These are phyloP conservation scores for Leucoraja erinaceus DNA, from an alignment of 2,113 vertebrate genomes.

Conservation along the genomic window DNA sequence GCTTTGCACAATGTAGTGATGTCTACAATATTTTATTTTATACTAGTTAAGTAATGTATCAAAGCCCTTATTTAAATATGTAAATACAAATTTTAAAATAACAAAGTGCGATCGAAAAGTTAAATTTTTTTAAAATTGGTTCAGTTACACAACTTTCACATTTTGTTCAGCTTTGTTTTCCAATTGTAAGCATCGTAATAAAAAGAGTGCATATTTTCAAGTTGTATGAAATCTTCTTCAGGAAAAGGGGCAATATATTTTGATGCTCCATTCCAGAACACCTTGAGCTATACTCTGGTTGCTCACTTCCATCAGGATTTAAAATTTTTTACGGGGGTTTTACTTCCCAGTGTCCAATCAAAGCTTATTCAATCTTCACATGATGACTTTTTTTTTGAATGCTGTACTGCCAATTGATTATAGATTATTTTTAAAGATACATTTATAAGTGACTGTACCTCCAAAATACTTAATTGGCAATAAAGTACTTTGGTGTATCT, in stretches of 20 bases:
- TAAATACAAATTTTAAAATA: neutral
- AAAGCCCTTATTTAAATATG: slow-evolving; percentile 25
- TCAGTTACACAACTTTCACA: neutral
- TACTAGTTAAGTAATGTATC: neutral
- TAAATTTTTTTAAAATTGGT: slow-evolving; percentile 6
- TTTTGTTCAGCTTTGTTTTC: slow-evolving; percentile 10
- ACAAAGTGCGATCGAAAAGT: neutral
- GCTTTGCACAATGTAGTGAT: slow-evolving; percentile 20
- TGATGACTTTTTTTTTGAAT: neutral
- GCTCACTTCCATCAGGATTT: neutral
- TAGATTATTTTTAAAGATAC: neutral
- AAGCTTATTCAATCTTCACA: neutral
- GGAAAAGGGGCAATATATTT: neutral
- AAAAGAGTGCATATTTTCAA: neutral
- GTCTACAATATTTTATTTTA: neutral
- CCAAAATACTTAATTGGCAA: neutral
- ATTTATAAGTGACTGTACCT: neutral
- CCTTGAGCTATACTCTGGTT: neutral
- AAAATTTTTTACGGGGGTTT: neutral
- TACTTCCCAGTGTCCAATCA: neutral
- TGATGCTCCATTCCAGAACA: neutral
- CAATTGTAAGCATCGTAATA: neutral
- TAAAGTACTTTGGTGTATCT: neutral
- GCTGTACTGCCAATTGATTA: neutral
- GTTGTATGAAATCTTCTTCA: neutral